phyloP scores from a whole-genome alignment of 2,888 invertebrate species.

The Athalia rosae region DNA sequence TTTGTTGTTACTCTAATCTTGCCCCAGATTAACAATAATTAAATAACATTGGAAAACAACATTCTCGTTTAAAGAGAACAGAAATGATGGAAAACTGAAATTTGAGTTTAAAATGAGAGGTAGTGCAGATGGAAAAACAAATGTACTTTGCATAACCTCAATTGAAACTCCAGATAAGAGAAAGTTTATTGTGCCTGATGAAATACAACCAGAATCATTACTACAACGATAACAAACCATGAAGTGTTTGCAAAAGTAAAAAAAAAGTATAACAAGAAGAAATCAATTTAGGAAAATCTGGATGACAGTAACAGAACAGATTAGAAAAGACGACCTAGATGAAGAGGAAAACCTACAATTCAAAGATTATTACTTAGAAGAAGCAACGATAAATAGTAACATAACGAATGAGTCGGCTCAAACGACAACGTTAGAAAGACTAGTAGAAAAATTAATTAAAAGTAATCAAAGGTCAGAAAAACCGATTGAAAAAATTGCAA shows the following conservation, averaged over 20 bases:
- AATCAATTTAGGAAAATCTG: constrained; percentile 49
- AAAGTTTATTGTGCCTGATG: constrained; percentile 44
- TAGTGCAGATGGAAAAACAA: constrained; percentile 46
- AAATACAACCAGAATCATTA: constrained; percentile 42
- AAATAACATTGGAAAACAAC: too few relatives aligned
- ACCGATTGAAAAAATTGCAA: constrained; percentile 48
- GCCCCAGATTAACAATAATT: too few relatives aligned
- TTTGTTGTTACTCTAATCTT: too few relatives aligned
- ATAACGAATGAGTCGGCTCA: too few relatives aligned
- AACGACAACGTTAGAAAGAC: constrained; percentile 28
- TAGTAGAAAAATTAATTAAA: constrained; percentile 48
- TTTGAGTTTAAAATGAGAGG: constrained; percentile 46
- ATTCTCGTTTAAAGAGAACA: too few relatives aligned
- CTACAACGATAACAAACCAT: too few relatives aligned
- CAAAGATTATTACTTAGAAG: constrained; percentile 48
- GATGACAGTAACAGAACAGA: constrained; percentile 46
- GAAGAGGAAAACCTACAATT: constrained; percentile 52
- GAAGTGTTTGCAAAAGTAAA: constrained; percentile 46
- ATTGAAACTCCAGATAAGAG: constrained; percentile 45
- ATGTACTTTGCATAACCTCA: constrained; percentile 45
- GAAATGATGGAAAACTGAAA: constrained; percentile 46
- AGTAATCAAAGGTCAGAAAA: constrained; percentile 45
- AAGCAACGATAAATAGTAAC: constrained; percentile 42
- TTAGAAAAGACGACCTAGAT: constrained; percentile 46
- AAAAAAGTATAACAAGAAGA: constrained; percentile 49